Conservation (phyloP, 2,797 vertebrate genomes). For the Spea hammondii region DNA sequence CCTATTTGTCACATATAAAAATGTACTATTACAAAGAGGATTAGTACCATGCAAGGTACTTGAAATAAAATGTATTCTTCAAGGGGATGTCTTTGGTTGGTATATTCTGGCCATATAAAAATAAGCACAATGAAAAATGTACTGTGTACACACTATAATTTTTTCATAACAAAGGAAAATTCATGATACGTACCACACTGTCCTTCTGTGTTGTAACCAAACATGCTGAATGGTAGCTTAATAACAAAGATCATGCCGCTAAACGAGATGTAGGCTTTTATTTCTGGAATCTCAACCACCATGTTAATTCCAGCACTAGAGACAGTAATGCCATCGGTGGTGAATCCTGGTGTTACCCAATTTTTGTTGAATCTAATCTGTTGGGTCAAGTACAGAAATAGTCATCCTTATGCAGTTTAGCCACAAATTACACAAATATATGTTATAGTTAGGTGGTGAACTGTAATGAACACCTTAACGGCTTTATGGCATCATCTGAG, state of each 20-base stretch:
- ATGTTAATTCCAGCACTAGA: constrained; percentile 68
- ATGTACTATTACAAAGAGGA: neutral
- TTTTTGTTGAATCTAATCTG: constrained; percentile 68
- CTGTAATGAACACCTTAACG: too few species aligned
- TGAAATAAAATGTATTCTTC: too few species aligned
- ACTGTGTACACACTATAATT: too few species aligned
- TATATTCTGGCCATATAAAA: too few species aligned
- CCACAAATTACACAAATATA: neutral
- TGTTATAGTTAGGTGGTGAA: too few species aligned
- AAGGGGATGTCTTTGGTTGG: too few species aligned
- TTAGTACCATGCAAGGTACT: too few species aligned
- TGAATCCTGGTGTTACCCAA: constrained; percentile 65
- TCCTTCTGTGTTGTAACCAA: constrained; percentile 73
- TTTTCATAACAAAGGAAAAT: too few species aligned
- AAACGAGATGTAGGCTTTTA: constrained; percentile 66
- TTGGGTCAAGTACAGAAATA: neutral
- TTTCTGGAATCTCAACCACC: constrained; percentile 65
- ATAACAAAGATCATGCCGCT: constrained; percentile 71
- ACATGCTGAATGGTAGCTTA: constrained; percentile 69
- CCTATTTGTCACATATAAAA: constrained; percentile 57
- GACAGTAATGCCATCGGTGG: constrained; percentile 61
- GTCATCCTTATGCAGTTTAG: neutral
- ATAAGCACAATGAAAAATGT: too few species aligned
- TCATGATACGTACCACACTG: constrained; percentile 70
- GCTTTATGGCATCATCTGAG: too few species aligned